phyloP scores from a whole-genome alignment of 2,888 invertebrate genomes.

The Cremastobaeus sp. region DNA sequence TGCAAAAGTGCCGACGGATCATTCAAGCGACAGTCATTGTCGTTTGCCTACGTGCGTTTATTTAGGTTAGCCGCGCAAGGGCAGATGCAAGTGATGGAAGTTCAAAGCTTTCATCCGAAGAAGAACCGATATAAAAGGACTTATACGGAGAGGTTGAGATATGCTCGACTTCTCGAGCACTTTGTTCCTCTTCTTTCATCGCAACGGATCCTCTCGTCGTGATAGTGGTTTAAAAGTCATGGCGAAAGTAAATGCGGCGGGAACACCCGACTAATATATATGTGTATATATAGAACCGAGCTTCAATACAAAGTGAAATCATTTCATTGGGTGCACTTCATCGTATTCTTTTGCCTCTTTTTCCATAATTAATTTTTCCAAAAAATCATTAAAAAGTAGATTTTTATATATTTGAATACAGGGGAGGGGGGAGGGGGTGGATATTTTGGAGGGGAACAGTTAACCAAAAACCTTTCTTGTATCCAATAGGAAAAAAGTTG shows the following conservation, averaged over 20 bases:
- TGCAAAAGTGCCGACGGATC: too few species aligned
- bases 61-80: constrained; percentile 16
- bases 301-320: constrained; percentile 40
- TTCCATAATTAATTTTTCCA: too few species aligned
- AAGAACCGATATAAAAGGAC: constrained; percentile 54
- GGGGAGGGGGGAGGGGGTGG: too few species aligned
- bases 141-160: constrained; percentile 56
- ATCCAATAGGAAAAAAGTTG: too few species aligned
- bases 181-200: constrained; percentile 56
- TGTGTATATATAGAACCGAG: constrained; percentile 4
- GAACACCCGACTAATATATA: constrained; percentile 42
- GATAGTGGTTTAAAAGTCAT: constrained; percentile 60
- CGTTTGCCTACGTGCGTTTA: constrained; percentile 21
- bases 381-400: too few species aligned
- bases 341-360: constrained; percentile 23
- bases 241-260: constrained; percentile 57
- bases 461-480: too few species aligned
- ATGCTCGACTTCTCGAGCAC: constrained; percentile 57
- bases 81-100: constrained; percentile 35
- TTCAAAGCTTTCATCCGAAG: constrained; percentile 46
- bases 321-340: constrained; percentile 30
- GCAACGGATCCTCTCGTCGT: constrained; percentile 45
- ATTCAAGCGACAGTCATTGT: too few species aligned
- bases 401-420: too few species aligned
- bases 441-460: too few species aligned